Evolutionary conservation across 2,888 invertebrate genomes (phyloP).

Genomic region (Sussaba pulchella): DNA sequence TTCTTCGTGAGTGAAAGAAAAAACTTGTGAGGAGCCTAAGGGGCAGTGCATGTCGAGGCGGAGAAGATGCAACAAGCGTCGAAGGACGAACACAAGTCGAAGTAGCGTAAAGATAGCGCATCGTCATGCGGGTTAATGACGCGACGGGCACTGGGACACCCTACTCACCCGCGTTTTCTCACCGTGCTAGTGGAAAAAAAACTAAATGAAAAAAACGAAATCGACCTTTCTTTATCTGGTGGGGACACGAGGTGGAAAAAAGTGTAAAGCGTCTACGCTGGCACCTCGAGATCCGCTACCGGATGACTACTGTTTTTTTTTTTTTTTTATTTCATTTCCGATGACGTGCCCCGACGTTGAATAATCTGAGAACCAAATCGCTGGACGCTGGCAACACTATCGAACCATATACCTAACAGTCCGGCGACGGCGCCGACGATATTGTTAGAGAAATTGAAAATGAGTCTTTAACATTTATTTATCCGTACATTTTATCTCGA

Average conservation of each 20-base stretch:
- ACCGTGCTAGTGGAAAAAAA: constrained; percentile 45
- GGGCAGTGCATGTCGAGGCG: constrained; percentile 68
- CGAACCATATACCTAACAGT: constrained; percentile 21
- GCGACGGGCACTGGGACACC: constrained; percentile 78
- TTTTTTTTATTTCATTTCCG: constrained; percentile 29
- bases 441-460: no score
- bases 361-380: not conserved
- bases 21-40: constrained; percentile 72
- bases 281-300: constrained; percentile 63
- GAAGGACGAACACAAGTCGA: constrained; percentile 69
- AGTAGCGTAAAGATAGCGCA: constrained; percentile 78
- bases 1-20: constrained; percentile 38
- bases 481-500: no score
- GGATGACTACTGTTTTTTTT: constrained; percentile 51
- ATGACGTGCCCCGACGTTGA: constrained; percentile 11
- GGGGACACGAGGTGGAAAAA: constrained; percentile 19
- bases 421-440: constrained; percentile 62
- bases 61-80: constrained; percentile 58
- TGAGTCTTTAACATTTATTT: no score
- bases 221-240: constrained; percentile 42
- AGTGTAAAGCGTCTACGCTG: constrained; percentile 40
- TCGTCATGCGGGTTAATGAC: constrained; percentile 83
- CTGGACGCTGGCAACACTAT: not conserved
- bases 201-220: constrained; percentile 41
- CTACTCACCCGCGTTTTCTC: constrained; percentile 62